Base-by-base conservation (phyloP, 64 coral and sea anemone species). In the Montipora sp. region DNA sequence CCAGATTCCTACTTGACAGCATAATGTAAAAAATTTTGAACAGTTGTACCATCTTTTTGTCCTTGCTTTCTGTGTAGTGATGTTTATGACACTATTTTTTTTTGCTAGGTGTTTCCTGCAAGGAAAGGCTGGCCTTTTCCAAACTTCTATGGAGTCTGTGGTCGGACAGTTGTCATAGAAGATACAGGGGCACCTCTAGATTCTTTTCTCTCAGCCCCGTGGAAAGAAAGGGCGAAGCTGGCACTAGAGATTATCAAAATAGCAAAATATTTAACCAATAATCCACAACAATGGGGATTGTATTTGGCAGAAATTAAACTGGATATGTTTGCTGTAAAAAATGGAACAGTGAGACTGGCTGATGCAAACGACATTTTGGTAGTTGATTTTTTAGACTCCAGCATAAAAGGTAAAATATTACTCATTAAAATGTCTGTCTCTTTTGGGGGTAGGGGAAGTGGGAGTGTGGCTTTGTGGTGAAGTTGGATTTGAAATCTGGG, bases 91-190 rank as follows among this genome's bases (percentile, higher is more conserved):
- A 0, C 23, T 60, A 2, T 46, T 46, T 47, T 12, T 18, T 65
- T 44, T 27, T 77, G 3, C 48, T 68, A 96, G 95, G 49, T 94
- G 59, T 96, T 96, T 77, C 81, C 80, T 5, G 79, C 84, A 6
- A 82, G 90, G 51, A 75, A 91, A 22, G 95, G 95, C 51, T 96
- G 95, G 95, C 95, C 95, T 14, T 94, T 96, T 63, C 95, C 95
- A 16, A 90, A 70, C 27, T 94, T 90, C 48, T 88, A 94, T 88
- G 95, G 95, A 51, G 73, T 83, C 18, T 96, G 95, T 87, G 95
- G 95, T 55, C 90, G 95, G 80, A 71, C 80, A 14, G 81, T 94
- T 53, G 47, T 96, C 63, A 75, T 80, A 66, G 95, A 96, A 80
- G 88, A 96, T 83, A 65, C 75, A 43, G 95, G 95, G 11, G 48